phyloP scores from a whole-genome alignment of 35 echinoderm and acorn worm species.

The Eucidaris tribuloides region DNA sequence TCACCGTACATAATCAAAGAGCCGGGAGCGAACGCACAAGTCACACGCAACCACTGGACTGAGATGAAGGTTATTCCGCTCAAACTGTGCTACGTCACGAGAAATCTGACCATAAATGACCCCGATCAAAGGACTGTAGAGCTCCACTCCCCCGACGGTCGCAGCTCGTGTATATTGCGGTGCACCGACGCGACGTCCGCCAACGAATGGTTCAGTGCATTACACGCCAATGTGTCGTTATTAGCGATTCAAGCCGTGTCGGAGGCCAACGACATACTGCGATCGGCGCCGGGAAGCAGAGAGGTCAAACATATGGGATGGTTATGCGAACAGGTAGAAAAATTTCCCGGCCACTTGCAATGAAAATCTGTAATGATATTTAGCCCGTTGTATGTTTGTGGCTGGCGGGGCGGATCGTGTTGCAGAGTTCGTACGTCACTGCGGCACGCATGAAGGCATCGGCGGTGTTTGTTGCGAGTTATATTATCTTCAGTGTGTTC shows the following conservation, averaged over 20 bases:
- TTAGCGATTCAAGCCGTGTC: constrained; percentile 80
- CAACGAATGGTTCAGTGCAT: constrained; percentile 86
- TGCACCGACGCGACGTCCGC: constrained; percentile 73
- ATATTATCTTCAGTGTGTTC: too few relatives aligned
- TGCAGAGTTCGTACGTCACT: too few relatives aligned
- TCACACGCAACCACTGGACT: constrained; percentile 96
- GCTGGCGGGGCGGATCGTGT: too few relatives aligned
- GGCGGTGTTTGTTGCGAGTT: too few relatives aligned
- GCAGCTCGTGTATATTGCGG: constrained; percentile 90
- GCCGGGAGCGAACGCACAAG: constrained; percentile 79
- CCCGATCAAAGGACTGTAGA: constrained; percentile 81
- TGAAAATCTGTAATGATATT: too few relatives aligned
- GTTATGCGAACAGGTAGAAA: constrained; percentile 98
- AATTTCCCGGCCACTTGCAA: too few relatives aligned
- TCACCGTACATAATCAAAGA: constrained; percentile 99
- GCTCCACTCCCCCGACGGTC: constrained; percentile 87
- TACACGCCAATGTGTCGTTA: constrained; percentile 87
- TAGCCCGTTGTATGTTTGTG: too few relatives aligned
- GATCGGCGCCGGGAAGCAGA: constrained; percentile 63
- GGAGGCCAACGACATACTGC: constrained; percentile 89
- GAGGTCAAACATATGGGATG: constrained; percentile 98
- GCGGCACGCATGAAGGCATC: too few relatives aligned
- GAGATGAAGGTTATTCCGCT: constrained; percentile 99
- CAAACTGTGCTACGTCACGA: constrained; percentile 94
- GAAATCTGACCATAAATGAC: constrained; percentile 74